Base-by-base conservation (phyloP, 2,888 invertebrate species). In the Teleiodes luculella region DNA sequence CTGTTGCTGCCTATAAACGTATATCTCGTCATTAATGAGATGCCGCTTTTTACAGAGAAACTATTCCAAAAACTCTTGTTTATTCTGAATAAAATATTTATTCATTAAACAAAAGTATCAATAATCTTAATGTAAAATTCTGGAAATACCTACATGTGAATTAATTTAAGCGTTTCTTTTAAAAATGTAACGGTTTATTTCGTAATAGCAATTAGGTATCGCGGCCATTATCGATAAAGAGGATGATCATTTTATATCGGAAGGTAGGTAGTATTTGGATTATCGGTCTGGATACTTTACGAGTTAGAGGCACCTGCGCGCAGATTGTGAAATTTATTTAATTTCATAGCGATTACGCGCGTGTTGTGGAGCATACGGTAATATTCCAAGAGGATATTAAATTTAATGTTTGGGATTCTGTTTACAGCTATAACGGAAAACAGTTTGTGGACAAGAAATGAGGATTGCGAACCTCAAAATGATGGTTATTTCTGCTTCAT, bases 1-100 rank as follows among this genome's bases (percentile, higher is more conserved):
- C 63, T 63, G 62, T 68, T 68, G 64, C 66, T 64, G 64, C 74
- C 76, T 33, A 72, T 80, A 78, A 78, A 77, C 66, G 76, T 57
- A 57, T 54, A 51, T 57, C 51, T 51, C 52, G 56, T 54, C 56
- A 51, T 57, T 57, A 57, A 57, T 57, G 56, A 57, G 56, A 52
- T 41, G 30, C 33, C 33, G 54, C 49, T 46, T 54, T 54, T 54
- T 54, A 28, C 54, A 30, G 37, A 13, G 33, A 50, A 54, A 45
- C 54, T 33, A 49, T 36, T 37, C 37, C 37, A 37, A 49, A 37
- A 49, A 49, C 37, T 28, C 37, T 49, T 37, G 46, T 30, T 48
- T 48, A 35, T 48, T 20, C 31, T 20, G 35, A 20, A 35, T 35
- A 43, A 43, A 43, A 48, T 35, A 48, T 35, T 35, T 14, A 35